Conservation (phyloP, 2,888 invertebrate genomes). For the Eurois occulta region DNA sequence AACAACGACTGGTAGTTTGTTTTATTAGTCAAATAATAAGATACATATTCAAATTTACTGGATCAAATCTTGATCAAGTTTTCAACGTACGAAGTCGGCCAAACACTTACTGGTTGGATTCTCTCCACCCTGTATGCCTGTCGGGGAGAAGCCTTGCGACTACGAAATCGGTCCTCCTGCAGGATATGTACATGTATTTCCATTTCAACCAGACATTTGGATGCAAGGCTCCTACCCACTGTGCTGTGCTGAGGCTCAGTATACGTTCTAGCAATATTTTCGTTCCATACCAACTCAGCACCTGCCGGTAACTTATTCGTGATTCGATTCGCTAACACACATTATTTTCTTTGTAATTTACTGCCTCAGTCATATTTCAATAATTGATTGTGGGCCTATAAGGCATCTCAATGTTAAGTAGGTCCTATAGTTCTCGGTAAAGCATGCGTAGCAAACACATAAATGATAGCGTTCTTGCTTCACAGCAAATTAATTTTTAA, state of each 20-base stretch:
- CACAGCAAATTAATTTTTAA: background rate
- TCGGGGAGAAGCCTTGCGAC: background rate
- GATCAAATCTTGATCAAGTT: background rate
- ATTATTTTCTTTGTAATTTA: background rate
- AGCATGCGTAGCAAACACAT: too few species aligned
- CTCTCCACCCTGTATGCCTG: background rate
- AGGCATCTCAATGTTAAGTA: fast-evolving
- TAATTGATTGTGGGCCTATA: too few species aligned
- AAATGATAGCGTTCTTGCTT: too few species aligned
- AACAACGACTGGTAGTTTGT: background rate
- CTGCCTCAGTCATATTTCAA: background rate
- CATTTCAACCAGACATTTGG: conserved; percentile 52
- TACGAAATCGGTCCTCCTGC: conserved; percentile 3
- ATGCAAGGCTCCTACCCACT: conserved; percentile 30
- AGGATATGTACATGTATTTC: conserved; percentile 41
- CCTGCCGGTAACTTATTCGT: conserved; percentile 22
- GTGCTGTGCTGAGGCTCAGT: background rate
- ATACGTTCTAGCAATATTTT: conserved; percentile 30
- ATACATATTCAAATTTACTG: background rate
- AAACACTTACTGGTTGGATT: background rate
- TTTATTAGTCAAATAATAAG: background rate
- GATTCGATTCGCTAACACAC: background rate
- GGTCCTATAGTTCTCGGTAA: too few species aligned
- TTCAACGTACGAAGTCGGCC: background rate
- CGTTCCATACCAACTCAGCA: background rate